These are phyloP conservation scores for Aphrophora alni DNA, from an alignment of 2,888 invertebrate genomes.

Conservation along the genomic window DNA sequence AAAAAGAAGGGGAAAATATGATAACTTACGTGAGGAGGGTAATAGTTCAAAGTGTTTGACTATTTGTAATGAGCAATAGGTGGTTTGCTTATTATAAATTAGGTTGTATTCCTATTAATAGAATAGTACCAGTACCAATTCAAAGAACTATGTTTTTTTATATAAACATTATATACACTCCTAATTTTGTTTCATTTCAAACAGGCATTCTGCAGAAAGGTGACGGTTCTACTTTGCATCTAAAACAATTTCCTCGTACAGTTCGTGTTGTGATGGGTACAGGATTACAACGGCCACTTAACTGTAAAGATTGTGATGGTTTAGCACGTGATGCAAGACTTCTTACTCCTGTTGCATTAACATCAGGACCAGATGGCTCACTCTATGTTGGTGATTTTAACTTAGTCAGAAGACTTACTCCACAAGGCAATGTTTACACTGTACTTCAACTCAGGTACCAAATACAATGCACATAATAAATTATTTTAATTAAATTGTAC, in stretches of 20 bases:
- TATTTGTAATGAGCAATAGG: no score
- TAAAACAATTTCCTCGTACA: slow-evolving; percentile 90
- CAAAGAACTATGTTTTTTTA: no score
- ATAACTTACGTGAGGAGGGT: no score
- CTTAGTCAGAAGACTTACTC: slow-evolving; percentile 87
- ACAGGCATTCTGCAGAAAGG: slow-evolving; percentile 93
- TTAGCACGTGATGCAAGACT: slow-evolving; percentile 85
- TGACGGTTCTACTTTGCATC: slow-evolving; percentile 92
- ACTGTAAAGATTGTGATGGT: slow-evolving; percentile 88
- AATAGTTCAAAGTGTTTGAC: no score
- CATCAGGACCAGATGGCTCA: slow-evolving; percentile 95
- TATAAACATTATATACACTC: no score
- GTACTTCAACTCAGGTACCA: slow-evolving; percentile 83
- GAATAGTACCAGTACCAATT: no score
- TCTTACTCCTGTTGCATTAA: slow-evolving; percentile 91
- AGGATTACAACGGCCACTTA: slow-evolving; percentile 82
- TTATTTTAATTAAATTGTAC: no score
- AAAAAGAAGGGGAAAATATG: no score
- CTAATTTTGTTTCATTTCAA: slow-evolving; percentile 37
- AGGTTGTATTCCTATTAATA: no score
- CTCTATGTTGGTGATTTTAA: slow-evolving; percentile 98
- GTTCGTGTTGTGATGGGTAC: slow-evolving; percentile 94
- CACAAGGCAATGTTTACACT: slow-evolving; percentile 88
- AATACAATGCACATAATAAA: neutral
- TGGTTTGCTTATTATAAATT: no score